Base-by-base conservation (phyloP, 2,888 invertebrate genomes). In the Trisateles emortualis region DNA sequence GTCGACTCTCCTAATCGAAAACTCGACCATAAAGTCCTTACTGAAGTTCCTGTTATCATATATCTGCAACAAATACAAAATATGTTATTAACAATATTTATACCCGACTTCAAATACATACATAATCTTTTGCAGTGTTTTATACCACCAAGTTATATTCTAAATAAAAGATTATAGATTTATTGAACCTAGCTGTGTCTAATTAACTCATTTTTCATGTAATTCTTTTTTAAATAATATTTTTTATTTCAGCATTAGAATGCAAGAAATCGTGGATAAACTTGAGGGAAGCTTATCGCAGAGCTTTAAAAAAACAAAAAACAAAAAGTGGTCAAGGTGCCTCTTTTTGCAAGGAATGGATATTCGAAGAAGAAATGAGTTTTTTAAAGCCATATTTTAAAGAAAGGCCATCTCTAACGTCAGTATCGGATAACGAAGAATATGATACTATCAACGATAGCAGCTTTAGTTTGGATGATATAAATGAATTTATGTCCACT, bases 391-490 rank as follows among this genome's bases (percentile, higher is more conserved):
- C 48, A 40, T 32, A 48, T 48, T 48, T 22, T 40, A 40, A 48
- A 48, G 48, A 48, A 48, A 32, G 48, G 47, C 30, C 39, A 30
- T 30, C 47, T 30, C 38, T 47, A 30, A 39, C 46, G 39, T 47
- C 47, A 39, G 19, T 47, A 45, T 46, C 46, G 48, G 48, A n/a
- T 38, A 22, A 48, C 41, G 35, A 24, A 41, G 41, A 49, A 26
- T 16, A 49, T 17, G 26, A 26, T 33, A 39, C 29, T 17, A 39
- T 39, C 19, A 39, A 39, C 39, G 47, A 39, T 39, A 47, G 47
- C 47, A 47, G 9, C 47, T 40, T 47, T 39, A 39, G 47, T 47
- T 39, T 39, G 38, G 47, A 47, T 47, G 47, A 47, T 47, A 38
- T 46, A 46, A 46, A 36, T 36, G 38, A 46, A 46, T 29, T 46